Conservation (phyloP, 2,113 vertebrate species). For the Saccopteryx bilineata region DNA sequence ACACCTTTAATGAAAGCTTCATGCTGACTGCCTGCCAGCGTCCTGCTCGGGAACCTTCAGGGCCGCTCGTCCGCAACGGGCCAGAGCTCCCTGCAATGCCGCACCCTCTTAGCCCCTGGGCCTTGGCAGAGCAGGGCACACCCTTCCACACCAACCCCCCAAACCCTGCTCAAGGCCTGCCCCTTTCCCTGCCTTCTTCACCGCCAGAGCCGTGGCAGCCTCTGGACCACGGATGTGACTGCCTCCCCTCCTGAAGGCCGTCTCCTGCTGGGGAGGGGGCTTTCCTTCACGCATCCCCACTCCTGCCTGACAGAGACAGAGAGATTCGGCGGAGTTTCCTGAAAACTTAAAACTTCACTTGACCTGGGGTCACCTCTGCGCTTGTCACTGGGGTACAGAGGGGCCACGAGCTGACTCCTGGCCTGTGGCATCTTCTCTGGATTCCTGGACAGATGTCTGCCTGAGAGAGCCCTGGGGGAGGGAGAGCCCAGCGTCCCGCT, state of each 20-base stretch:
- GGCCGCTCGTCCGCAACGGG: fast-evolving
- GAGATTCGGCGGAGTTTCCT: background rate
- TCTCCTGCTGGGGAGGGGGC: background rate
- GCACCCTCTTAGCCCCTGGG: fast-evolving
- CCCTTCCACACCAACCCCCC: background rate
- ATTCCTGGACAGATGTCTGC: background rate
- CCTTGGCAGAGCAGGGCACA: fast-evolving
- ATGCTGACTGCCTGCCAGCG: fast-evolving
- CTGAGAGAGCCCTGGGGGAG: background rate
- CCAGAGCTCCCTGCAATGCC: fast-evolving
- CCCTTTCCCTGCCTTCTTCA: fast-evolving
- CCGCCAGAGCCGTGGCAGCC: background rate
- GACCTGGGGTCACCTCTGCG: background rate
- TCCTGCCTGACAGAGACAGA: background rate
- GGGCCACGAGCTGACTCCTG: background rate
- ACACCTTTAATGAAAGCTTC: fast-evolving
- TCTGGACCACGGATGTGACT: fast-evolving
- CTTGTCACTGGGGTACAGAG: background rate
- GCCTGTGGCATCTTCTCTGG: background rate
- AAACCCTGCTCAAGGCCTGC: background rate
- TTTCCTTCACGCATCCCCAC: fast-evolving
- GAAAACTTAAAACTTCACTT: background rate
- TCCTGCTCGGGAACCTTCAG: background rate
- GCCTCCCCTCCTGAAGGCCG: fast-evolving
- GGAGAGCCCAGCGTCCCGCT: background rate